Base-by-base conservation (phyloP, 1,140 invertebrate species). In the Bombyx mori region DNA sequence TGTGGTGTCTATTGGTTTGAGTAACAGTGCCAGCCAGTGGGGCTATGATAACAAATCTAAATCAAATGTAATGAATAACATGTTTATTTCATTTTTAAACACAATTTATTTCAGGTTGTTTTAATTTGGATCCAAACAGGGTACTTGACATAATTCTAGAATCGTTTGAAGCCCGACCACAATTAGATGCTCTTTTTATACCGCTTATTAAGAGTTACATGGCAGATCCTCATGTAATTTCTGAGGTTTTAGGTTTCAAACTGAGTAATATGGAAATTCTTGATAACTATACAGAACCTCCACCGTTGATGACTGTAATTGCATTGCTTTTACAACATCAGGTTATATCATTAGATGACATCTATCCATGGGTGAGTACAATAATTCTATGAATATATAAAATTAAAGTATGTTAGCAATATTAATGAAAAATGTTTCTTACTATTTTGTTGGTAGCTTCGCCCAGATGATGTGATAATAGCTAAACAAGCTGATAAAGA, bases 41-140 rank as follows among this genome's bases (percentile, higher is more conserved):
- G 26, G 2, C 4, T 35, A 35, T 35, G 26, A 35, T 35, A 35
- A 35, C 4, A 3, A 3, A 3, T 3, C 4, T 35, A 5, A 35
- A 35, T 35, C 26, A 35, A 35, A 35, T 18, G 12, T 18, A 18
- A 44, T 53, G 8, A 42, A 7, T 10, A 0, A 8, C 44, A 44
- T 42, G 7, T 6, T 42, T 54, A 18, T 42, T 54, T 44, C 10
- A 54, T 44, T 35, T 35, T 35, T 35, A 18, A 18, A 18, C 12
- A 18, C 12, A 42, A 6, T 56, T 56, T 35, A 61, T 77, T 91
- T 55, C 81, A 98, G 98, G 98, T 75, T 99, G 97, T 85, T 99
- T 99, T 78, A 99, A 99, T 89, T 91, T 99, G 71, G 98, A 99
- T 89, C 99, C 99, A 18, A 99, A 99, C 83, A 90, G 99, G 74